These are phyloP conservation scores for Gephyroberyx darwinii DNA, from an alignment of 2,797 vertebrate genomes.

Conservation along the genomic window DNA sequence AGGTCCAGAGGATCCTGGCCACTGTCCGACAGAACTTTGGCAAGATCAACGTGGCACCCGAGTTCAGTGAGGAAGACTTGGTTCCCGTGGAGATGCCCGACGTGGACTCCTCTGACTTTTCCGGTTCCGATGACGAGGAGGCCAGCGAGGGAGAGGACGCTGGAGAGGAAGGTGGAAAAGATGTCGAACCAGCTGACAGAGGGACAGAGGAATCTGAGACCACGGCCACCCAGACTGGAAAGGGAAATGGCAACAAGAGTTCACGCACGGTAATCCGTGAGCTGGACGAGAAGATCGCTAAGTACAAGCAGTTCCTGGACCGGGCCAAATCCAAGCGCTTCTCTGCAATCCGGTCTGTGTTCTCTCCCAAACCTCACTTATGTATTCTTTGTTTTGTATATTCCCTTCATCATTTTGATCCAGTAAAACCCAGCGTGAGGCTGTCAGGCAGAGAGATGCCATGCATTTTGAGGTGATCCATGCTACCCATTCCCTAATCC, in stretches of 20 bases:
- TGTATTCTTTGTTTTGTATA: conserved; percentile 30
- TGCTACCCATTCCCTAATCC: conserved; percentile 29
- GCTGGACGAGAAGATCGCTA: conserved; percentile 93
- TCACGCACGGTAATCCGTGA: conserved; percentile 83
- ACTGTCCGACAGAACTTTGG: conserved; percentile 93
- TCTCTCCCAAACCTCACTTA: conserved; percentile 26
- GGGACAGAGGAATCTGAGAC: conserved; percentile 26
- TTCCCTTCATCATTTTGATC: conserved; percentile 10
- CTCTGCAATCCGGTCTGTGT: conserved; percentile 90
- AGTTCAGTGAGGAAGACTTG: conserved; percentile 93
- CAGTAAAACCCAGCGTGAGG: conserved; percentile 21
- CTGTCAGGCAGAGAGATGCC: conserved; percentile 51
- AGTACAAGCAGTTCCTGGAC: conserved; percentile 94
- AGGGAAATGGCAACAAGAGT: conserved; percentile 62
- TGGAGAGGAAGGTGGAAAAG: conserved; percentile 33
- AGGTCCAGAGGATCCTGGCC: conserved; percentile 83
- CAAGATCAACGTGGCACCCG: conserved; percentile 91
- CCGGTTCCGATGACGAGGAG: conserved; percentile 74
- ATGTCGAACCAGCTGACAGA: conserved; percentile 34
- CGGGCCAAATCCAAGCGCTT: conserved; percentile 95
- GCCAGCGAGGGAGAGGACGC: conserved; percentile 60
- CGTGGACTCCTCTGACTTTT: conserved; percentile 80
- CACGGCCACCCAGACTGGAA: conserved; percentile 38
- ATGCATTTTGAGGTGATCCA: conserved; percentile 39
- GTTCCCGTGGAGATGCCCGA: conserved; percentile 89